Percentiles rank a stretch among this genome's conserved stretches.
Conservation (phyloP, 2,888 invertebrate species). For the Lobophora halterata region DNA sequence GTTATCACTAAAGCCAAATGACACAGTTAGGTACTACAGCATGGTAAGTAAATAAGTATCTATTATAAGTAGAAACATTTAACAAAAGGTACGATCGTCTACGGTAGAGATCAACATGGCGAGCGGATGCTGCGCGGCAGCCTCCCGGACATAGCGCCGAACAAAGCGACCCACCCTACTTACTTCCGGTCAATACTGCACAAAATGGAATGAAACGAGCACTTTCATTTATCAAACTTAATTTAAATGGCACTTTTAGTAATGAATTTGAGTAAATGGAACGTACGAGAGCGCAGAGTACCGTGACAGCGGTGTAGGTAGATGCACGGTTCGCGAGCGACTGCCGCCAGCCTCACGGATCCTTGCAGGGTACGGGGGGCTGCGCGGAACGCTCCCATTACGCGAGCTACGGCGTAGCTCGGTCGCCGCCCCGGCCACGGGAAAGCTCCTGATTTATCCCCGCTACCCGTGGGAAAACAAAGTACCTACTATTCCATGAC, state of each 20-base stretch:
- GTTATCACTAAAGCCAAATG: too few species aligned
- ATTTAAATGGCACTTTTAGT: conserved; percentile 43
- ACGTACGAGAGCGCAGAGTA: conserved; percentile 45
- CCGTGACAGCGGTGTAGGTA: conserved; percentile 34
- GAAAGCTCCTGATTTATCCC: conserved; percentile 58
- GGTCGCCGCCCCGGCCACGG: conserved; percentile 60
- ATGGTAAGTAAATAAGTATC: too few species aligned
- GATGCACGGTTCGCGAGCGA: conserved; percentile 71
- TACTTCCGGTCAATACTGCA: conserved; percentile 47
- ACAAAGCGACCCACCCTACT: conserved; percentile 72
- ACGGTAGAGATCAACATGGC: conserved; percentile 52
- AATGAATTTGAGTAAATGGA: conserved; percentile 31
- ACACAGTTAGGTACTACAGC: too few species aligned
- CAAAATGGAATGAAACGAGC: conserved; percentile 56
- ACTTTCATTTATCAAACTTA: conserved; percentile 42
- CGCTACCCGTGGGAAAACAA: conserved; percentile 36
- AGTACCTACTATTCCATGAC: conserved; percentile 28
- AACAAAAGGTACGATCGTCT: conserved; percentile 21
- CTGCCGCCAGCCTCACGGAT: conserved; percentile 67
- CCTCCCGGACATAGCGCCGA: conserved; percentile 73
- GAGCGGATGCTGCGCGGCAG: conserved; percentile 75
- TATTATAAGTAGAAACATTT: too few species aligned
- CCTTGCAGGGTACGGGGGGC: conserved; percentile 61
- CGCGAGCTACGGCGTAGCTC: conserved; percentile 58
- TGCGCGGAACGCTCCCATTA: conserved; percentile 71